Evolutionary conservation across 1,140 invertebrate species (phyloP).

Genomic region (Pseudomyrmex sp.): DNA sequence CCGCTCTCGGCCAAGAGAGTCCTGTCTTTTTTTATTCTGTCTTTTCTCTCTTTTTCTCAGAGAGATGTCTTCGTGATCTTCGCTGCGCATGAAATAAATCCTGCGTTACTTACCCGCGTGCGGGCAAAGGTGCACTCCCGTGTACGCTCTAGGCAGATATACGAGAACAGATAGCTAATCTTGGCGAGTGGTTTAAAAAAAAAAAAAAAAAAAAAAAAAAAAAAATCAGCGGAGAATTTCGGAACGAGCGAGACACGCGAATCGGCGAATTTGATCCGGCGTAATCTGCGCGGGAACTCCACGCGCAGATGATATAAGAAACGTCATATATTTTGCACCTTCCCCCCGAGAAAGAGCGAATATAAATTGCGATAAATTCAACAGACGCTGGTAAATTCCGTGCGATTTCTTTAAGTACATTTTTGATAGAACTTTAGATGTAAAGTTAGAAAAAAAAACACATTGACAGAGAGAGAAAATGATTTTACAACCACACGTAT

Average conservation of each 20-base stretch:
- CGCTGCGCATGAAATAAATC: conserved; percentile 38
- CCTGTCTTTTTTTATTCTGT: conserved; percentile 57
- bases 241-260: not conserved
- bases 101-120: conserved; percentile 61
- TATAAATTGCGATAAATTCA: conserved; percentile 11
- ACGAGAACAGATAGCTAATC: conserved; percentile 45
- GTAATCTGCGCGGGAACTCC: conserved; percentile 3
- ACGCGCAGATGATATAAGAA: not conserved
- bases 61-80: conserved; percentile 44
- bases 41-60: conserved; percentile 3
- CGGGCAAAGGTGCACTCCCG: conserved; percentile 25
- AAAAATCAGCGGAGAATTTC: conserved; percentile 25
- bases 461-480: no score
- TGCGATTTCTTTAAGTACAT: not conserved
- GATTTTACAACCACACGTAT: no score
- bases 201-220: conserved; percentile 48
- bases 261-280: conserved; percentile 31
- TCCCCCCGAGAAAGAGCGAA: not conserved
- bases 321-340: conserved; percentile 2
- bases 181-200: conserved; percentile 34
- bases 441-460: no score
- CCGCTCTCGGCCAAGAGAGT: conserved; percentile 51
- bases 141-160: conserved; percentile 34
- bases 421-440: not conserved
- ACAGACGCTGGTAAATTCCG: not conserved